phyloP scores from a whole-genome alignment of 2,888 invertebrate species.

The Clostera curtula region DNA sequence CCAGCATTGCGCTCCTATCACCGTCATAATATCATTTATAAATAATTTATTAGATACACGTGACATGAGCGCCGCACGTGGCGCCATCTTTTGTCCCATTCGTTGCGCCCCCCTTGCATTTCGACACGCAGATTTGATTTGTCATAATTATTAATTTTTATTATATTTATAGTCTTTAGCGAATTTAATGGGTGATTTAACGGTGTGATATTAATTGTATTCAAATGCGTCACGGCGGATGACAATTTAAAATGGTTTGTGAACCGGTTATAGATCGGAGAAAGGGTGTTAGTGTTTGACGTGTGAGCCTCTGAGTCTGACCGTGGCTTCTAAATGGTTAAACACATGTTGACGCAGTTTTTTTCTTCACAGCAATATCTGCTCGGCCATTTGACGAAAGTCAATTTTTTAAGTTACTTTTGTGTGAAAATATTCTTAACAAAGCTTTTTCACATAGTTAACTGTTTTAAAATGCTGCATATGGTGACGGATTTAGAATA shows the following conservation, averaged over 20 bases:
- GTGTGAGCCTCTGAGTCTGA: too few species aligned
- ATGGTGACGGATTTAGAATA: too few species aligned
- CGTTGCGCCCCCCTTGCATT: conserved; percentile 29
- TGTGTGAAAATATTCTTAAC: too few species aligned
- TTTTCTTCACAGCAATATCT: too few species aligned
- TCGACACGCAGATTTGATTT: conserved; percentile 42
- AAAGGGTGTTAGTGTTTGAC: conserved; percentile 7
- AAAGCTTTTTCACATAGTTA: too few species aligned
- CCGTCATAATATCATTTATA: too few species aligned
- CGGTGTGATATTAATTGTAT: conserved; percentile 35
- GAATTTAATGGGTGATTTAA: conserved; percentile 28
- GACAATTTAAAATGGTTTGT: conserved; percentile 9
- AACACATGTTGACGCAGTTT: too few species aligned
- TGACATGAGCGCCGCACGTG: conserved; percentile 50
- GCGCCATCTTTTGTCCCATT: conserved; percentile 54
- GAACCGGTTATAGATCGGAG: conserved; percentile 17
- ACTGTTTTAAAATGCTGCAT: too few species aligned
- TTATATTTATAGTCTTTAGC: conserved; percentile 35
- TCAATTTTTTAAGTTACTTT: too few species aligned
- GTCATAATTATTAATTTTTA: conserved; percentile 39
- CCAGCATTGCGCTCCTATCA: too few species aligned
- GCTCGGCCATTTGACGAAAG: too few species aligned
- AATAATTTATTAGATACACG: conserved; percentile 49
- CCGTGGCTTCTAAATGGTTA: too few species aligned
- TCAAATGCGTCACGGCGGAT: conserved; percentile 33